Evolutionary conservation across 2,888 invertebrate species (phyloP).

Genomic region (Tenthredo livida): DNA sequence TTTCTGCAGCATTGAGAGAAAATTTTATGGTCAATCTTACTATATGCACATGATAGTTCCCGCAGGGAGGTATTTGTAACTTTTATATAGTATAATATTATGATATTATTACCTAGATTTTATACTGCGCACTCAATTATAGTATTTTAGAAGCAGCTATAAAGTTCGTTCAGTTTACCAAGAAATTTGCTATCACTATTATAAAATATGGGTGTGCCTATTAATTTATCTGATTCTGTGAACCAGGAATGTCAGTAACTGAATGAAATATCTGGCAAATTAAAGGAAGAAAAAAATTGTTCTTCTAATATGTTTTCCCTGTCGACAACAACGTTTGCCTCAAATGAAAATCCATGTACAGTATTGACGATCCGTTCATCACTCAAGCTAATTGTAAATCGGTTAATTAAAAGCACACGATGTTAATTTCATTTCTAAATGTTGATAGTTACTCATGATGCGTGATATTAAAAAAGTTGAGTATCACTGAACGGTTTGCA

Average conservation of each 20-base stretch:
- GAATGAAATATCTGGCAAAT: no score
- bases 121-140: neutral
- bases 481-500: slow-evolving; percentile 11
- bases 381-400: neutral
- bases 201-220: neutral
- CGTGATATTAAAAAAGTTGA: neutral
- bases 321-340: neutral
- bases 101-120: neutral
- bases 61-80: neutral
- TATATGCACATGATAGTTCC: neutral
- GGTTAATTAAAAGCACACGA: neutral
- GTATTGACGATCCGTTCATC: neutral
- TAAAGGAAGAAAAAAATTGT: neutral
- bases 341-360: no score
- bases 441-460: neutral
- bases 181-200: neutral
- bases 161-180: neutral
- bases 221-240: neutral
- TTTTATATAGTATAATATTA: neutral
- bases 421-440: neutral
- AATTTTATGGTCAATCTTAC: neutral
- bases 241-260: neutral
- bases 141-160: neutral
- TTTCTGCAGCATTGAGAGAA: neutral
- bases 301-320: neutral